phyloP scores from a whole-genome alignment of 2,797 vertebrate species.

The Acipenser ruthenus region DNA sequence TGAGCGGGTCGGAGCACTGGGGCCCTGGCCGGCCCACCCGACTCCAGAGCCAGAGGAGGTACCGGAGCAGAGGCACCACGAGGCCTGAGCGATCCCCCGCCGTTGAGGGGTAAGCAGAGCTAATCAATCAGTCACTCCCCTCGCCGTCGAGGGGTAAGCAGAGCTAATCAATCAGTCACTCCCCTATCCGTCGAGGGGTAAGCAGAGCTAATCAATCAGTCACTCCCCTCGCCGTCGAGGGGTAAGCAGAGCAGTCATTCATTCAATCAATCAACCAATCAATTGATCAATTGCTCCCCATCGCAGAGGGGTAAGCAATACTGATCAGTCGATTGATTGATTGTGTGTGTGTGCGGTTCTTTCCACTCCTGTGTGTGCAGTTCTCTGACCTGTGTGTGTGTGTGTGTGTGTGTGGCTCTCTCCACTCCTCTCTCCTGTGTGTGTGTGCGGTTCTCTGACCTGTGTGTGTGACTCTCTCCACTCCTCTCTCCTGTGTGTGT shows the following conservation, averaged over 20 bases:
- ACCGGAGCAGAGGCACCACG: too few species aligned
- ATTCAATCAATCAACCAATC: too few species aligned
- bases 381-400: not conserved
- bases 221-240: conserved; percentile 67
- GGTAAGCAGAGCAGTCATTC: not conserved
- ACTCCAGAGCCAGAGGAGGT: too few species aligned
- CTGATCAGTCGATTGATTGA: conserved; percentile 40
- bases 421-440: too few species aligned
- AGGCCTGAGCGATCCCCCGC: too few species aligned
- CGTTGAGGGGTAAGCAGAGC: not conserved
- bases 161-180: conserved; percentile 56
- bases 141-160: conserved; percentile 21
- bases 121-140: conserved; percentile 70
- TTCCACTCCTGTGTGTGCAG: not conserved
- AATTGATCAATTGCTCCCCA: not conserved
- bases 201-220: conserved; percentile 31
- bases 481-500: too few species aligned
- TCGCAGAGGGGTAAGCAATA: not conserved
- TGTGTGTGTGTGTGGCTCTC: too few species aligned
- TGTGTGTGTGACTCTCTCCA: too few species aligned
- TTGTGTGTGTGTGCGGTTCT: not conserved
- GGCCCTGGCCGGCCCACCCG: conserved; percentile 47
- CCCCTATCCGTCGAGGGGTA: conserved; percentile 55
- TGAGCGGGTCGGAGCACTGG: conserved; percentile 64
- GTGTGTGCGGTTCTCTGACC: too few species aligned